phyloP scores from a whole-genome alignment of 1,140 invertebrate genomes.

The Bombus ignitus region DNA sequence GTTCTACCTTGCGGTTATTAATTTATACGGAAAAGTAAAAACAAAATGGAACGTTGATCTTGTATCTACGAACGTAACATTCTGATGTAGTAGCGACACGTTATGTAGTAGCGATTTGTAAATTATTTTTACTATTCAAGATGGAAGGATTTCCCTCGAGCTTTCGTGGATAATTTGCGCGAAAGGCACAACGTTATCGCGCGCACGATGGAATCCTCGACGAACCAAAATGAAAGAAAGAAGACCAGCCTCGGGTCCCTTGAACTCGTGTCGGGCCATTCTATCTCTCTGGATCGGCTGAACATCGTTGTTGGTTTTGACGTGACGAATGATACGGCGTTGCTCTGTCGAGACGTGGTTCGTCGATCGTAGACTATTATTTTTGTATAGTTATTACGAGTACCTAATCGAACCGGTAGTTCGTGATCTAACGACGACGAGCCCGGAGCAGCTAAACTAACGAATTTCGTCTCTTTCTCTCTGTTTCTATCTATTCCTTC shows the following conservation, averaged over 20 bases:
- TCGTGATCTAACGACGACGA: constrained; percentile 7
- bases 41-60: constrained; percentile 14
- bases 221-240: constrained; percentile 17
- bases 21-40: not conserved
- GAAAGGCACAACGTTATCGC: not conserved
- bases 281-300: not conserved
- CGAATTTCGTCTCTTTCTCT: not conserved
- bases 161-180: not conserved
- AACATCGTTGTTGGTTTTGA: not conserved
- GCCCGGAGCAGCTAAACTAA: not conserved
- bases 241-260: constrained; percentile 31
- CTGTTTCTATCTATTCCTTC: no score
- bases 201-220: constrained; percentile 12
- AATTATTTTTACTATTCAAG: constrained; percentile 48
- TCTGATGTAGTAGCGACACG: constrained; percentile 37
- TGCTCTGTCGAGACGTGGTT: not conserved
- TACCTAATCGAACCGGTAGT: not conserved
- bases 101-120: constrained; percentile 54
- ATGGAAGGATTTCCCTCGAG: constrained; percentile 1
- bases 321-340: not conserved
- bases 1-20: not conserved
- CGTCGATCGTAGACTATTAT: not conserved
- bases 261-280: constrained; percentile 29
- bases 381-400: constrained; percentile 5
- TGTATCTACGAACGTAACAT: constrained; percentile 42